phyloP scores from a whole-genome alignment of 2,888 invertebrate genomes.

The Glyphotaelius pellucidus region DNA sequence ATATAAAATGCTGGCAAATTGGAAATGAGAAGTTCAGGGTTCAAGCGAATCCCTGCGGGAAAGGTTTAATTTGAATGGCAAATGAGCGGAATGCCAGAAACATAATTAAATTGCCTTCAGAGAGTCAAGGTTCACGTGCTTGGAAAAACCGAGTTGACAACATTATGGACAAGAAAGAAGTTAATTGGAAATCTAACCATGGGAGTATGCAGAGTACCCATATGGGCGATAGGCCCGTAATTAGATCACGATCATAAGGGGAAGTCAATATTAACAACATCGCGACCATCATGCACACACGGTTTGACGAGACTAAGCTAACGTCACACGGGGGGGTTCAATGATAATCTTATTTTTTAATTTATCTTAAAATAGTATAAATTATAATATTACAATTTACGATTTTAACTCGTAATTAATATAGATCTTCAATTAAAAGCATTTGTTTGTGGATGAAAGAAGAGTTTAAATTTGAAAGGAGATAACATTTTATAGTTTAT shows the following conservation, averaged over 20 bases:
- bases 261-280: not conserved
- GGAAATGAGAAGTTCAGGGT: not conserved
- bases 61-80: not conserved
- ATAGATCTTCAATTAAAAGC: too few species aligned
- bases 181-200: not conserved
- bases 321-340: not conserved
- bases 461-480: too few species aligned
- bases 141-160: not conserved
- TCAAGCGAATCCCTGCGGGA: not conserved
- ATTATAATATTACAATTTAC: too few species aligned
- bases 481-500: too few species aligned
- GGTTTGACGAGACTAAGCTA: not conserved
- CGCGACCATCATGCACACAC: too few species aligned
- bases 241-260: not conserved
- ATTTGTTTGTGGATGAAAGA: too few species aligned
- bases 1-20: not conserved
- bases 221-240: not conserved
- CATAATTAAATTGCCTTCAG: not conserved
- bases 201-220: not conserved
- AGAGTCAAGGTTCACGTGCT: not conserved
- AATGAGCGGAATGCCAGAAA: not conserved
- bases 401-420: too few species aligned
- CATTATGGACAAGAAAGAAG: not conserved
- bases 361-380: too few species aligned
- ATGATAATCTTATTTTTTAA: too few species aligned